Evolutionary conservation across 2,797 vertebrate genomes (phyloP).

Genomic region (Aplochiton taeniatus): DNA sequence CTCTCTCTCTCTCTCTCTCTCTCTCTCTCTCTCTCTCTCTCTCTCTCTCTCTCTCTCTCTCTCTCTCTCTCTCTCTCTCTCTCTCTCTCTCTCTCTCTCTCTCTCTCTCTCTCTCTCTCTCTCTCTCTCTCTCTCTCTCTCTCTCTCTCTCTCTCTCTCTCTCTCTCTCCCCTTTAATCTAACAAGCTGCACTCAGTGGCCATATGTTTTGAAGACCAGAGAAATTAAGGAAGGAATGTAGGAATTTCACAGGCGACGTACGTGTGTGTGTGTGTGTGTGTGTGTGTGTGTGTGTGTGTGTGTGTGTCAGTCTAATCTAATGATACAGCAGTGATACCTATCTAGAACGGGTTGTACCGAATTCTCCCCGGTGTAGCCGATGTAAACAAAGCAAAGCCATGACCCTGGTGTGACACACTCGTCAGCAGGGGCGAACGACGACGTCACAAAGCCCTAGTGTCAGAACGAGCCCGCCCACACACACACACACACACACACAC

Average conservation of each 20-base stretch:
- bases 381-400: no score
- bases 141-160: not conserved
- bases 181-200: conserved; percentile 22
- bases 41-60: not conserved
- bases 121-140: not conserved
- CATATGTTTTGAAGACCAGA: conserved; percentile 20
- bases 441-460: no score
- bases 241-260: conserved; percentile 35
- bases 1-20: no score
- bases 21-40: not conserved
- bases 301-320: conserved; percentile 24
- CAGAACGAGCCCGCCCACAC: no score
- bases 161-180: not conserved
- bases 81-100: not conserved
- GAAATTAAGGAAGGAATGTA: conserved; percentile 33
- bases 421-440: no score
- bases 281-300: not conserved
- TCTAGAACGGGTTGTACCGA: not conserved
- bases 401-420: no score
- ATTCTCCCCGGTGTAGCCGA: not conserved
- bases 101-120: not conserved
- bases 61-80: not conserved
- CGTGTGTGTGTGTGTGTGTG: conserved; percentile 1
- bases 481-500: no score
- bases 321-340: not conserved